Base-by-base conservation (phyloP, 2,888 invertebrate species). In the Cheilosia pagana region DNA sequence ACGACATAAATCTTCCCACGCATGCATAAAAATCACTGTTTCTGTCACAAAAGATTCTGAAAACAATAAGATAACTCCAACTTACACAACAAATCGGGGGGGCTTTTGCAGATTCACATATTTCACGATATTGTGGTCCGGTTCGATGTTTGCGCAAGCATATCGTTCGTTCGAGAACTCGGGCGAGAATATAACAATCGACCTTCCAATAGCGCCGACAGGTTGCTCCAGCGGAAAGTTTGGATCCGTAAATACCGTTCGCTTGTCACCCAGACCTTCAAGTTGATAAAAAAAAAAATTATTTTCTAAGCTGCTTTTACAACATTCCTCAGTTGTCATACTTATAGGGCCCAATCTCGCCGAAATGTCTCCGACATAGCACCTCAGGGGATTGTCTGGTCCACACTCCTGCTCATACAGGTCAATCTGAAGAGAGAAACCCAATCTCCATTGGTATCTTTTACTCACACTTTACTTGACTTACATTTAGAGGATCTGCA, bases 61-160 rank as follows among this genome's bases (percentile, higher is more conserved):
- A 8, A 35, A 10, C 35, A 35, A 35, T 14, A 43, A 59, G 57
- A 19, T 8, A 25, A 53, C 10, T 19, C 16, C 16, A n/a, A 87
- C 90, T 94, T 93, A 98, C 97, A 96, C 93, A 19, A 97, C 96
- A 91, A 98, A 98, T 91, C 96, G 93, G 0, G 97, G 97, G 57
- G 97, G 96, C 91, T 96, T 96, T 91, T 96, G 95, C 35, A 98
- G 94, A 88, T 97, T 97, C 0, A 96, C 95, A 89, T 96, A 97
- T 92, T 97, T 98, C 63, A 98, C 95, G 83, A 98, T 96, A 90
- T 98, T 96, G 89, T 96, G 95, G 90, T 98, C 98, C 0, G 97
- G 96, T 89, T 96, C 96, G 85, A 98, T 96, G 91, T 98, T 98
- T 67, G 98, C 98, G 91, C 98, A 98, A 1, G 98, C 97, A 90